phyloP scores from a whole-genome alignment of 1,140 invertebrate species.

The Aricia agestis region DNA sequence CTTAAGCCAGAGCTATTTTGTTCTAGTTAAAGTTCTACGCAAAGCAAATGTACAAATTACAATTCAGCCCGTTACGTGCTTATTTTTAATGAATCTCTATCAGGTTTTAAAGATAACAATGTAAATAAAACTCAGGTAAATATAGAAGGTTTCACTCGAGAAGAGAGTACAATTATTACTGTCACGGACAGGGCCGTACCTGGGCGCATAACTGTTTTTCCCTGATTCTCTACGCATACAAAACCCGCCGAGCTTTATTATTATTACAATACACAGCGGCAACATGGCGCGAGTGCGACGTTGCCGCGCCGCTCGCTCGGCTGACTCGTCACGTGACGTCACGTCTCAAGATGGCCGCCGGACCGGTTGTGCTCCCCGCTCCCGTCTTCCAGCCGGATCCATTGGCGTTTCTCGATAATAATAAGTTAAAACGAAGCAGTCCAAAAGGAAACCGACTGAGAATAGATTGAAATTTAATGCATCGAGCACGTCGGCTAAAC shows the following conservation, averaged over 20 bases:
- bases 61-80: too few relatives aligned
- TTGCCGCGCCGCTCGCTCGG: conserved; percentile 63
- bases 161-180: neutral
- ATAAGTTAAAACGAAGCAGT: conserved; percentile 69
- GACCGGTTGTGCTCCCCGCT: conserved; percentile 60
- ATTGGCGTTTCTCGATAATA: conserved; percentile 58
- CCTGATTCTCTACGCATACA: conserved; percentile 61
- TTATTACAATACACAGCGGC: conserved; percentile 66
- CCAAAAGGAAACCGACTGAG: conserved; percentile 68
- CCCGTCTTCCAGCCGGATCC: conserved; percentile 64
- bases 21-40: too few relatives aligned
- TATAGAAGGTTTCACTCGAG: neutral
- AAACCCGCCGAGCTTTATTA: conserved; percentile 62
- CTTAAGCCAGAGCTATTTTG: too few relatives aligned
- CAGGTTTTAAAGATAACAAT: neutral
- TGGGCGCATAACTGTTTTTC: conserved; percentile 70
- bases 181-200: conserved; percentile 39
- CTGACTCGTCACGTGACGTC: conserved; percentile 76
- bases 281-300: conserved; percentile 54
- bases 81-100: neutral
- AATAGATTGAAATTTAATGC: conserved; percentile 74
- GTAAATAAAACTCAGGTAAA: neutral
- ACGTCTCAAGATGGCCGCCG: conserved; percentile 75
- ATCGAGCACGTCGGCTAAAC: conserved; percentile 56
- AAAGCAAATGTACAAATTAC: too few relatives aligned